Percentiles rank a stretch among this genome's conserved stretches.
Conservation (phyloP, 2,113 vertebrate genomes). For the Equus przewalskii region DNA sequence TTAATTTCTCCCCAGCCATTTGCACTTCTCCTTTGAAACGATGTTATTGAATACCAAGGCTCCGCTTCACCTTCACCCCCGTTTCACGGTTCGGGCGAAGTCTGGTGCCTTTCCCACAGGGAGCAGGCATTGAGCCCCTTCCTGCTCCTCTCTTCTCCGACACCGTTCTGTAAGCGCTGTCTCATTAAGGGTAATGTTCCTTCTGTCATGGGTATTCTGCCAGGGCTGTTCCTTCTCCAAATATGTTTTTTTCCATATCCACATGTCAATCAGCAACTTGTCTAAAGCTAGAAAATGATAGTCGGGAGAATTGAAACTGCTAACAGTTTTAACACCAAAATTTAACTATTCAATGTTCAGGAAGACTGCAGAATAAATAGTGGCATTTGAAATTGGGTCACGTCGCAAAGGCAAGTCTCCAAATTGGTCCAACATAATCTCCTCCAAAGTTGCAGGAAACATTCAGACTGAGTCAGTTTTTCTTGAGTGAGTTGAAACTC, state of each 20-base stretch:
- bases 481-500: too few relatives aligned
- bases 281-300: conserved; percentile 78
- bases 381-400: not conserved
- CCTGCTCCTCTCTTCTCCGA: conserved; percentile 81
- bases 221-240: conserved; percentile 78
- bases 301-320: conserved; percentile 73
- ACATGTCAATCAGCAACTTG: conserved; percentile 83
- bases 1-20: conserved; percentile 72
- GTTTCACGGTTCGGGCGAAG: conserved; percentile 74
- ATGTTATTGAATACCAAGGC: conserved; percentile 61
- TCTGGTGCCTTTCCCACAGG: conserved; percentile 78
- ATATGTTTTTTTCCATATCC: conserved; percentile 83
- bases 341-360: conserved; percentile 57
- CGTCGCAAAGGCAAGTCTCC: not conserved
- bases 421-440: not conserved
- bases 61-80: conserved; percentile 68
- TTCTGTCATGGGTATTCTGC: conserved; percentile 80
- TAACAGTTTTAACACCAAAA: conserved; percentile 67
- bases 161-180: conserved; percentile 83
- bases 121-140: conserved; percentile 74
- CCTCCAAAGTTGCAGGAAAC: not conserved
- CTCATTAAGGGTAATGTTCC: conserved; percentile 79
- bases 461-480: not conserved
- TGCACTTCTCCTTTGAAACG: conserved; percentile 65
- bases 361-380: conserved; percentile 38